Evolutionary conservation across 64 coral and sea anemone species (phyloP), one percentile per base, ranked within the genome.

Genomic region (Stichodactyla mertensii): DNA sequence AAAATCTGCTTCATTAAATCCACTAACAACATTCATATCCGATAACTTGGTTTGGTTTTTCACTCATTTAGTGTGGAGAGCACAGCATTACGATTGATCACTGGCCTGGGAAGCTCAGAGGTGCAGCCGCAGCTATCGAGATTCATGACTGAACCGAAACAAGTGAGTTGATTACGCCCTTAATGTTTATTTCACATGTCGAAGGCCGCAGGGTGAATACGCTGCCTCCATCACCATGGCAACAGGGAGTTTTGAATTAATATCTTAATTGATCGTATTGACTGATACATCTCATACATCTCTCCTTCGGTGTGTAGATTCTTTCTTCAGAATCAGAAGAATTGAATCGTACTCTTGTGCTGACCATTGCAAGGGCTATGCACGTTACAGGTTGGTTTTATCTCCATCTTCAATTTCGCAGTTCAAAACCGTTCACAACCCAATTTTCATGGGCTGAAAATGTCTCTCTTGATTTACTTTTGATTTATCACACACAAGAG

Each of bases 301-400:
- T 74, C 6, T 74, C 4, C 7, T 74, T 11, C n/a, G n/a, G 56
- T 58, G 14, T 74, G 0, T 81, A 98, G 96, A 80, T 98, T 53
- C 77, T 98, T 54, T 94, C 96, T 19, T 79, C 84, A 36, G 96
- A 98, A 88, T 98, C 96, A 4, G 96, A 98, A 81, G 96, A 98
- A 78, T 84, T 98, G 16, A 98, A 98, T 55, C 84, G 96, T 4
- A 88, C 90, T 15, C 88, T 98, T 84, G 96, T 98, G 6, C 52
- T 98, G 51, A 98, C 92, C 55, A 94, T 98, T 51, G 96, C 96
- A n/a, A 91, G 96, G 16, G 79, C 96, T 26, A 98, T 98, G 87
- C 93, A 98, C 61, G 91, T 98, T 23, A 94, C 96, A 56, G 88
- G 95, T 98, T 55, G 78, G 86, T 22, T 11, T 24, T 71, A 10